Percentiles rank a stretch among this genome's conserved stretches.
Conservation (phyloP, 2,888 invertebrate species). For the Sarcophaga carnaria region DNA sequence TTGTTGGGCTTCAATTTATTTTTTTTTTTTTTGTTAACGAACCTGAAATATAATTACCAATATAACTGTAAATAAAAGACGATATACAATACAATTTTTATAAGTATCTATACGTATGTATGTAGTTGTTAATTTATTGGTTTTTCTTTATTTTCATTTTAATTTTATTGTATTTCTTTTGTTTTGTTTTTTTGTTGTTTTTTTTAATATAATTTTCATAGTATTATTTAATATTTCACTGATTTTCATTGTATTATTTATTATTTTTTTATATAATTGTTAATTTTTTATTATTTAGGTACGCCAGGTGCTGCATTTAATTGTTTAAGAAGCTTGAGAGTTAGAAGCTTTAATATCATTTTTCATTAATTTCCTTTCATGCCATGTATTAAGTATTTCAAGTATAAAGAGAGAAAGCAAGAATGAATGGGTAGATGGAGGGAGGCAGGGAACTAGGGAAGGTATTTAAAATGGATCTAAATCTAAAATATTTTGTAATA, state of each 20-base stretch:
- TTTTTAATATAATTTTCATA: conserved; percentile 52
- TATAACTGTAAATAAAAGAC: conserved; percentile 20
- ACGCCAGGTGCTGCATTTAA: conserved; percentile 66
- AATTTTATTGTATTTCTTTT: conserved; percentile 47
- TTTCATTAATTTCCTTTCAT: conserved; percentile 27
- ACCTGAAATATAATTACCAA: not conserved
- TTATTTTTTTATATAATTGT: not conserved
- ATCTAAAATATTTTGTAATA: conserved; percentile 35
- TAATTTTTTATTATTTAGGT: conserved; percentile 55
- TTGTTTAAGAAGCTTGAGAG: conserved; percentile 58
- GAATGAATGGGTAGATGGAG: not conserved
- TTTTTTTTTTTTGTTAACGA: not conserved
- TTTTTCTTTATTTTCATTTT: conserved; percentile 25
- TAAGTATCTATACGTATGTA: conserved; percentile 53
- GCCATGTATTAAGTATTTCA: not conserved
- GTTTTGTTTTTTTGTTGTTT: conserved; percentile 31
- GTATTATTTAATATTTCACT: conserved; percentile 27
- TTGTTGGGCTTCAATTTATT: not conserved
- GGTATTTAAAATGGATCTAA: not conserved
- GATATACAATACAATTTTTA: not conserved
- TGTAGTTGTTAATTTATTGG: conserved; percentile 57
- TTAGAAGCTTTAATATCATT: conserved; percentile 60
- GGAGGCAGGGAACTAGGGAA: not conserved
- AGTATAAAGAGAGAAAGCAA: not conserved
- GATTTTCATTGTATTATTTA: conserved; percentile 45